phyloP scores from a whole-genome alignment of 1,140 invertebrate genomes.

The Zaprionus ghesquierei region DNA sequence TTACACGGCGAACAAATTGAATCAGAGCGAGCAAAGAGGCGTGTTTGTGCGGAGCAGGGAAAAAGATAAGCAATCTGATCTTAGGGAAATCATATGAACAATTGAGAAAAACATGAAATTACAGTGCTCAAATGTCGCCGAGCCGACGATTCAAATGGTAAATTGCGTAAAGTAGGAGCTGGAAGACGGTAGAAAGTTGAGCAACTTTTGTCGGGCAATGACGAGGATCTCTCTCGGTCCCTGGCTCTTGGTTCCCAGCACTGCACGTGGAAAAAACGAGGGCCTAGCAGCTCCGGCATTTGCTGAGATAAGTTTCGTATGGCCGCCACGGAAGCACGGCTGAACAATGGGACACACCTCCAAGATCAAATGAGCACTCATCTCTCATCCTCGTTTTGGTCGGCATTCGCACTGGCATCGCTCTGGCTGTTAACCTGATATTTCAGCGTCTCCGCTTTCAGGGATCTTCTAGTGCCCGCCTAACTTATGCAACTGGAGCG shows the following conservation, averaged over 20 bases:
- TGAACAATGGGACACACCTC: constrained; percentile 76
- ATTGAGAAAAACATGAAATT: constrained; percentile 74
- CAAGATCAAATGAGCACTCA: constrained; percentile 45
- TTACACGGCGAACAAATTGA: constrained; percentile 57
- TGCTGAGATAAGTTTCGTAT: constrained; percentile 70
- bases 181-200: constrained; percentile 72
- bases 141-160: background rate
- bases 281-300: constrained; percentile 22
- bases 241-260: constrained; percentile 56
- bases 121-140: constrained; percentile 69
- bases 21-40: constrained; percentile 35
- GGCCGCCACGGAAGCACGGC: constrained; percentile 64
- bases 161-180: constrained; percentile 64
- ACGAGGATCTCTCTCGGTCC: background rate
- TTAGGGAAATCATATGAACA: constrained; percentile 76
- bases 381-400: constrained; percentile 7
- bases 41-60: background rate
- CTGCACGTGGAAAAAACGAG: constrained; percentile 67
- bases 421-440: constrained; percentile 68
- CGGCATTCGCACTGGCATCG: constrained; percentile 1
- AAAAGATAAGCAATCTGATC: constrained; percentile 76
- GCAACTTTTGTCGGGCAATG: constrained; percentile 66
- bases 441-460: constrained; percentile 63
- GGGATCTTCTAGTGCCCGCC: constrained; percentile 36
- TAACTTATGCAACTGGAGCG: constrained; percentile 73